Evolutionary conservation across 1,140 invertebrate species (phyloP), one percentile per base, ranked within the genome.

Genomic region (Drosophila auraria): DNA sequence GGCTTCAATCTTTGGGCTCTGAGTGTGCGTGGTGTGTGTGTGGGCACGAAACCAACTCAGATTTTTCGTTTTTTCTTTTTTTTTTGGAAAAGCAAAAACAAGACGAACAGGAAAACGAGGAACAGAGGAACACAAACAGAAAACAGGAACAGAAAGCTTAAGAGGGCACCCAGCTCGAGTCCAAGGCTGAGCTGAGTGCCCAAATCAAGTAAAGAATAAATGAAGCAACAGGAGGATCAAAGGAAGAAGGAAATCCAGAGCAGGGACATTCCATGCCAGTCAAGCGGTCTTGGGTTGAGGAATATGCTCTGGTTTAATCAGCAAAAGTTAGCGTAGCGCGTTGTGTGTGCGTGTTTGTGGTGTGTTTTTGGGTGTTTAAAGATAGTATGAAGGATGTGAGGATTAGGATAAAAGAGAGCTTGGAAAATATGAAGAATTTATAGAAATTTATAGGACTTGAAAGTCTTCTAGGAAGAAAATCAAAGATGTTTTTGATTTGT

Each of bases 1-100:
- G 69, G 56, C 47, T 78, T 78, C 45, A 54, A 63, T 57, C 45
- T 36, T 40, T 50, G 15, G 40, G 74, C 61, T 84, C 86, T 84
- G 86, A 89, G 81, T 81, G 77, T 74, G 53, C 57, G 57, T 74
- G 77, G 68, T 74, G 77, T 80, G 49, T 78, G 77, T 80, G 61
- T 79, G 61, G 69, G 76, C 64, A 80, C 47, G 69, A 60, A 76
- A 79, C 63, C 70, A 83, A 91, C 83, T 87, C 87, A 91, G 87
- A 91, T 84, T 40, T 56, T 56, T 56, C 20, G 2, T 33, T 7
- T 54, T 8, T 11, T 4, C 12, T 54, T 38, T 5, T 15, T 30
- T 2, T 56, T 15, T 82, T 78, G 68, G 49, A 70, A 77, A 74
- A 77, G 73, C 66, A 53, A 77, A 64, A 80, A 63, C 72, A 78